Evolutionary conservation across 2,888 invertebrate genomes (phyloP).

Genomic region (Syrista parreyssii): DNA sequence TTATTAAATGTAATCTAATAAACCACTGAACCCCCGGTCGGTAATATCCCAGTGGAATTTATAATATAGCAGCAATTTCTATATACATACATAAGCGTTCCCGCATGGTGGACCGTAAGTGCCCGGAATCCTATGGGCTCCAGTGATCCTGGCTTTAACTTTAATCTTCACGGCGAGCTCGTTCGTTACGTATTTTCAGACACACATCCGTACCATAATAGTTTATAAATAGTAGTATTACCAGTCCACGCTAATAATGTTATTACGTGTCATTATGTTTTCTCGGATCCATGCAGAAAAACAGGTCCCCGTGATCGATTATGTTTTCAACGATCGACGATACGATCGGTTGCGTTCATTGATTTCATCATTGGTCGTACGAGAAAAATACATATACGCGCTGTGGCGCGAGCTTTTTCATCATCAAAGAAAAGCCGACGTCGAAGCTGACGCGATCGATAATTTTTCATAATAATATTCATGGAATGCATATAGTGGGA

Average conservation of each 20-base stretch:
- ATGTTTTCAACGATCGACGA: neutral
- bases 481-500: neutral
- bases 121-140: neutral
- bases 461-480: neutral
- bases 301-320: neutral
- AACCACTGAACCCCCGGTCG: conserved; percentile 1
- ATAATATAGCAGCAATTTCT: conserved; percentile 14
- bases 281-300: neutral
- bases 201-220: neutral
- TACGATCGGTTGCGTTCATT: neutral
- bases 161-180: neutral
- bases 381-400: neutral
- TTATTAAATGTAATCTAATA: conserved; percentile 48
- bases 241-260: neutral
- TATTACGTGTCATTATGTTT: neutral
- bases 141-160: neutral
- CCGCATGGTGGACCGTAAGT: neutral
- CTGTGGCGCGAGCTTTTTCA: neutral
- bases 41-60: conserved; percentile 35
- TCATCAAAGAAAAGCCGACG: neutral
- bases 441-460: neutral
- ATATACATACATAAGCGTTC: neutral
- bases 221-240: neutral
- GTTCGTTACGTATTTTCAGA: neutral
- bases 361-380: neutral